Evolutionary conservation across 1,140 invertebrate species (phyloP).

Genomic region (Trialeurodes vaporariorum): DNA sequence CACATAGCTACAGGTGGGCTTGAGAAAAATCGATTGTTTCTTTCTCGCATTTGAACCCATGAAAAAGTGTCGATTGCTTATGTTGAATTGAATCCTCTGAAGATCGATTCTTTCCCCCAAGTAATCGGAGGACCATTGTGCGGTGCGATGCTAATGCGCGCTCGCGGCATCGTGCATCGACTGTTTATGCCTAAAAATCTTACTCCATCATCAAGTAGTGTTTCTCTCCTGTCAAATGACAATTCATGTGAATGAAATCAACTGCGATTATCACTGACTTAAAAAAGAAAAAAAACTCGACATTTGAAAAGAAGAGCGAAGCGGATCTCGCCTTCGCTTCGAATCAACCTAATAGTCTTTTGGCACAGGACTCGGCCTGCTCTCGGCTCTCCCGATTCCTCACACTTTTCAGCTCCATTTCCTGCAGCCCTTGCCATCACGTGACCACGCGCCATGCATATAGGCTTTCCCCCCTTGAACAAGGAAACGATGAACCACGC

Average conservation of each 20-base stretch:
- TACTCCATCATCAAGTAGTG: too few species aligned
- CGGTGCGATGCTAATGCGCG: neutral
- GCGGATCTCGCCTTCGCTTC: neutral
- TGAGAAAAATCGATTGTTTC: too few species aligned
- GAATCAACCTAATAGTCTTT: neutral
- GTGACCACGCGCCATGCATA: too few species aligned
- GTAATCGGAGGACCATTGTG: neutral
- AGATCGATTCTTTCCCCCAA: too few species aligned
- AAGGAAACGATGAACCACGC: too few species aligned
- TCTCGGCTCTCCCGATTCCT: too few species aligned
- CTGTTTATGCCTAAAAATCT: neutral
- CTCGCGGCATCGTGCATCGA: neutral
- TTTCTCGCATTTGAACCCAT: too few species aligned
- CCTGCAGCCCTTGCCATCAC: too few species aligned
- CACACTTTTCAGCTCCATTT: too few species aligned
- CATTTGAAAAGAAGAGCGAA: neutral
- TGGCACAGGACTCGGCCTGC: too few species aligned
- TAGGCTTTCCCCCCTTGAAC: too few species aligned
- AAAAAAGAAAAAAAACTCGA: neutral
- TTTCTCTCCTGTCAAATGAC: neutral
- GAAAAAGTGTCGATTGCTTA: neutral
- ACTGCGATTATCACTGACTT: neutral
- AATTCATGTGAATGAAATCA: neutral
- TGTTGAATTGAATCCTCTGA: neutral
- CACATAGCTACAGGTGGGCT: too few species aligned